Conservation (phyloP, 2,888 invertebrate species). For the Drosophila prolongata region DNA sequence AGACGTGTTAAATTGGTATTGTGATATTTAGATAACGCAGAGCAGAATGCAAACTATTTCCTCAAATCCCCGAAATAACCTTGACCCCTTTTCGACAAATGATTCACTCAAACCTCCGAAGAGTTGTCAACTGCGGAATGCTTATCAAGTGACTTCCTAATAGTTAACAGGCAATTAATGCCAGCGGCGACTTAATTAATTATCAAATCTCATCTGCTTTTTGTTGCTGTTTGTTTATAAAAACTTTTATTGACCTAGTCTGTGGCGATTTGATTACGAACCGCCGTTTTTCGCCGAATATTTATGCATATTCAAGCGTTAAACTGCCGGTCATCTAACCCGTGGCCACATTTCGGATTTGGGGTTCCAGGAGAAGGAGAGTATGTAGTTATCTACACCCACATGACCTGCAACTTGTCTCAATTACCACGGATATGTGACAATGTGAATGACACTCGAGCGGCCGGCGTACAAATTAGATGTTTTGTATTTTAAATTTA, state of each 20-base stretch:
- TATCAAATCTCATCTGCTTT: conserved; percentile 8
- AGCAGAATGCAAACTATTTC: conserved; percentile 22
- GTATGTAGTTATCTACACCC: background rate
- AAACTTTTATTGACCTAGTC: conserved; percentile 47
- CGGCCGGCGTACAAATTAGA: conserved; percentile 56
- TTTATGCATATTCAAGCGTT: conserved; percentile 31
- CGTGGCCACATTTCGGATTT: background rate
- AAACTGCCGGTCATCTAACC: conserved; percentile 28
- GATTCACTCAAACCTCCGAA: conserved; percentile 23
- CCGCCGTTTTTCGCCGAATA: conserved; percentile 5
- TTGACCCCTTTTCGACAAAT: conserved; percentile 30
- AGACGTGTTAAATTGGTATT: conserved; percentile 37
- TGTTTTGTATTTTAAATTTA: conserved; percentile 49
- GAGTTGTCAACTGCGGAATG: conserved; percentile 25
- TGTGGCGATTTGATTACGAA: conserved; percentile 25
- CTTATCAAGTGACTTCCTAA: conserved; percentile 43
- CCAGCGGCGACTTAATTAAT: conserved; percentile 33
- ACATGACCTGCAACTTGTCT: conserved; percentile 39
- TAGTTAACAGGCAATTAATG: conserved; percentile 34
- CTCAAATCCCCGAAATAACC: conserved; percentile 25
- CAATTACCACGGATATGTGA: conserved; percentile 31
- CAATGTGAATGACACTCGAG: conserved; percentile 28
- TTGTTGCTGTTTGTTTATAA: conserved; percentile 10
- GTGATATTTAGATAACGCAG: background rate
- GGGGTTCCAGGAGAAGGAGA: conserved; percentile 10